Base-by-base conservation (phyloP, 2,888 invertebrate species). In the Busseola fusca region DNA sequence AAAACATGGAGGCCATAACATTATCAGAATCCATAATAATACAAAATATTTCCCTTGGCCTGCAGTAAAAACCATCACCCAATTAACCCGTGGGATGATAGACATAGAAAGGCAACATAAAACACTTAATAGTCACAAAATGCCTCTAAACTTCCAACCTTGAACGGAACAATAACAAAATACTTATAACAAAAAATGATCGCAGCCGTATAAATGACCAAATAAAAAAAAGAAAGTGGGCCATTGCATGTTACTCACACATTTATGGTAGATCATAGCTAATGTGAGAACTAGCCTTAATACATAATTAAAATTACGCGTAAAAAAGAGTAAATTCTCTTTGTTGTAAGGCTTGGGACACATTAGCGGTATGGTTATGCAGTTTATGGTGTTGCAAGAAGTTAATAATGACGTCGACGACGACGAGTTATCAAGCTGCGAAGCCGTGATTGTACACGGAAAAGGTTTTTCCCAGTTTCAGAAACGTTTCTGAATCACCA, bases 211-310 rank as follows among this genome's bases (percentile, higher is more conserved):
- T 66, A 72, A 81, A 78, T 80, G 69, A 62, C 78, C 78, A 72
- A 74, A 79, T 74, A 86, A 88, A 88, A 88, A 88, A 88, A 88
- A 87, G 89, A 90, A 90, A 91, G 91, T 88, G 79, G 88, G 87
- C 40, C 89, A 86, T 88, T 74, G 90, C 91, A 86, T 91, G 91
- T 77, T 83, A 70, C 78, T 72, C 84, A 84, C 81, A 77, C 85
- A 85, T 89, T 87, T 74, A 76, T 60, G 72, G 72, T 71, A 79
- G 83, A 84, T 78, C 80, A 82, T 83, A 82, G 78, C 72, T 87
- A 88, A 88, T 87, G 89, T 89, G 90, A 85, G 88, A 90, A 90
- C 81, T 81, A 84, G 82, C 84, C 87, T 86, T 84, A 86, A 87
- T 88, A 77, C 86, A 84, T 86, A 82, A 84, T 80, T 84, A 76